Conservation (phyloP, 2,888 invertebrate species). For the Chrysolina haemoptera region DNA sequence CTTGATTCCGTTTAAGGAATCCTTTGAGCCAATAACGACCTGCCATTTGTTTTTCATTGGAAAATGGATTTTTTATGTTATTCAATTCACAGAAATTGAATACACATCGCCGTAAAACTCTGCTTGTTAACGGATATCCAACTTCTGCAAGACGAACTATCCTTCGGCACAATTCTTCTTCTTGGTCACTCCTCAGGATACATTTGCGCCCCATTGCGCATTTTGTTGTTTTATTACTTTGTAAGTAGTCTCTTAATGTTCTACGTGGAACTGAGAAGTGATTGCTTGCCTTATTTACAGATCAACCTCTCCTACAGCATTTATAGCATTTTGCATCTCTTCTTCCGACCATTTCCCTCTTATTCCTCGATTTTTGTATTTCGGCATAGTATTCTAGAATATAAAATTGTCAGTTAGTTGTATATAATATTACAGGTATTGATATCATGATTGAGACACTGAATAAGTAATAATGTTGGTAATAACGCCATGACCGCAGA, state of each 20-base stretch:
- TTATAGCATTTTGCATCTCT: not conserved
- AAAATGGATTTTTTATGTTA: not conserved
- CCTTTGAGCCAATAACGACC: constrained; percentile 21
- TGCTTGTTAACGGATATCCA: constrained; percentile 2
- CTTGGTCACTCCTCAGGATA: no score
- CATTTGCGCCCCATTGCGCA: not conserved
- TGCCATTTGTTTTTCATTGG: not conserved
- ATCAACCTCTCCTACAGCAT: not conserved
- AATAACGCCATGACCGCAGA: no score
- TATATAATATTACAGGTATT: no score
- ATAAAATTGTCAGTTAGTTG: no score
- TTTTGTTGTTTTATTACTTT: not conserved
- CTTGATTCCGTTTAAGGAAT: constrained; percentile 17
- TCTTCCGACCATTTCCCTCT: not conserved
- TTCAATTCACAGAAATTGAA: not conserved
- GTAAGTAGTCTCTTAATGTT: not conserved
- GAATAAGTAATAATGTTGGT: no score
- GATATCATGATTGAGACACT: no score
- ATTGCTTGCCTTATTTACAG: not conserved
- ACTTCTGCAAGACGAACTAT: no score
- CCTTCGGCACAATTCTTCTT: no score
- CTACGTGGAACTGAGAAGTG: not conserved
- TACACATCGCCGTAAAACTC: constrained; percentile 4
- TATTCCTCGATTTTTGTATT: not conserved
- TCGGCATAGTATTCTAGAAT: not conserved